Evolutionary conservation across 2,113 vertebrate genomes (phyloP).

Genomic region (Apodemus sylvaticus): DNA sequence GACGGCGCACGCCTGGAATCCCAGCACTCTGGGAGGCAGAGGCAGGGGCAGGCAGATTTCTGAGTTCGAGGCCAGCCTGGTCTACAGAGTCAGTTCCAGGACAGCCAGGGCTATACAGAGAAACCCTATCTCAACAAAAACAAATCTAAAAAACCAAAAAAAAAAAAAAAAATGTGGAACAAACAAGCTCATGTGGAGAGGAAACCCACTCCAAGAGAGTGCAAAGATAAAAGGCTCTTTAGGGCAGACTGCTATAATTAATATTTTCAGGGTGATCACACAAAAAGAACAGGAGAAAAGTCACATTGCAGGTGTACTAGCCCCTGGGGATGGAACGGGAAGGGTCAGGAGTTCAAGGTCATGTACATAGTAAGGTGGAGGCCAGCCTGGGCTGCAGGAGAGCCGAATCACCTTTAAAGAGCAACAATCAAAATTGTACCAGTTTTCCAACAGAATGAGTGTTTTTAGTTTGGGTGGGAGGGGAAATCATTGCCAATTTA

Average conservation of each 20-base stretch:
- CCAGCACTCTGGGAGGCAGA: too few relatives aligned
- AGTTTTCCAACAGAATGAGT: not conserved
- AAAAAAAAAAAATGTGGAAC: too few relatives aligned
- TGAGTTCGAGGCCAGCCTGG: too few relatives aligned
- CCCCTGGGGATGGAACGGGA: too few relatives aligned
- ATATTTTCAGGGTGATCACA: slow-evolving; percentile 1
- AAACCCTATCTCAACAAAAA: too few relatives aligned
- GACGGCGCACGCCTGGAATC: too few relatives aligned
- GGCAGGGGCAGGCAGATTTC: too few relatives aligned
- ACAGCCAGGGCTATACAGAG: too few relatives aligned
- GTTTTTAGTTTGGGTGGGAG: not conserved
- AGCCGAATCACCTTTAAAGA: not conserved
- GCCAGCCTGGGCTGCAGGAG: not conserved
- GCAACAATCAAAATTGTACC: not conserved
- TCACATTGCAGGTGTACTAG: not conserved
- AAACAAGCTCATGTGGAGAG: not conserved
- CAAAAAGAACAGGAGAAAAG: slow-evolving; percentile 18
- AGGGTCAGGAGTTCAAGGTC: not conserved
- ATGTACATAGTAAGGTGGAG: not conserved
- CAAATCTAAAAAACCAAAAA: too few relatives aligned
- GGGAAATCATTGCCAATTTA: slow-evolving; percentile 4
- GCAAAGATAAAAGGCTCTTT: not conserved
- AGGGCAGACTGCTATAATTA: not conserved
- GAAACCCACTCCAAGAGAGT: not conserved
- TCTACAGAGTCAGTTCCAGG: too few relatives aligned